These are phyloP conservation scores for Phocides pigmalion DNA, from an alignment of 1,140 invertebrate species.

Conservation along the genomic window DNA sequence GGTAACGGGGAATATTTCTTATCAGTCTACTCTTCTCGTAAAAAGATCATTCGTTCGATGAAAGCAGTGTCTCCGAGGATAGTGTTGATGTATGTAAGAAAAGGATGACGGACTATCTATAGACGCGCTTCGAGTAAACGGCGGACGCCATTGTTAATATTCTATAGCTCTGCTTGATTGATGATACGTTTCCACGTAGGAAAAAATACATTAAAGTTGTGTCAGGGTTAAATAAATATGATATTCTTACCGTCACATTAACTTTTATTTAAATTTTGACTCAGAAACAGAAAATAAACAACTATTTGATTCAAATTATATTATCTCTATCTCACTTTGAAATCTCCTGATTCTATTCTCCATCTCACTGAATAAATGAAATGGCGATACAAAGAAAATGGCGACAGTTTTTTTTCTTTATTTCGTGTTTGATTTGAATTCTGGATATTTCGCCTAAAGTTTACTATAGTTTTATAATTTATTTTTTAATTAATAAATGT, in stretches of 20 bases:
- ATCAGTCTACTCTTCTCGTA: conserved; percentile 78
- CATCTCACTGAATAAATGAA: conserved; percentile 83
- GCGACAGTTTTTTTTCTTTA: conserved; percentile 41
- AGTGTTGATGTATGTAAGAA: conserved; percentile 81
- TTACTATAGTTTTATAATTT: background rate
- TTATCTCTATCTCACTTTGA: conserved; percentile 83
- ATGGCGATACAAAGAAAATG: conserved; percentile 83
- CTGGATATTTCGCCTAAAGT: background rate
- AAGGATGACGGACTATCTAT: conserved; percentile 83
- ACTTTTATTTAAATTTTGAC: conserved; percentile 16
- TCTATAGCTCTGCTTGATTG: conserved; percentile 30
- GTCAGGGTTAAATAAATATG: conserved; percentile 1
- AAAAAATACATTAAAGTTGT: conserved; percentile 12
- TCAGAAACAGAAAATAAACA: conserved; percentile 24
- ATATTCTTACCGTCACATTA: background rate
- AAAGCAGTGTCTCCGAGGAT: conserved; percentile 76
- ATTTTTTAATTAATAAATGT: too few relatives aligned
- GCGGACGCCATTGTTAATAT: conserved; percentile 76
- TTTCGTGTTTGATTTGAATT: background rate
- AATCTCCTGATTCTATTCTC: conserved; percentile 77
- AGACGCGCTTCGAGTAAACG: conserved; percentile 76
- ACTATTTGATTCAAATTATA: conserved; percentile 47
- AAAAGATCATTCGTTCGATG: conserved; percentile 76
- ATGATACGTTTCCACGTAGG: conserved; percentile 29
- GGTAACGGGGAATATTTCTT: conserved; percentile 82